These are phyloP conservation scores for Python bivittatus DNA, from an alignment of 2,113 vertebrate species.

Conservation along the genomic window DNA sequence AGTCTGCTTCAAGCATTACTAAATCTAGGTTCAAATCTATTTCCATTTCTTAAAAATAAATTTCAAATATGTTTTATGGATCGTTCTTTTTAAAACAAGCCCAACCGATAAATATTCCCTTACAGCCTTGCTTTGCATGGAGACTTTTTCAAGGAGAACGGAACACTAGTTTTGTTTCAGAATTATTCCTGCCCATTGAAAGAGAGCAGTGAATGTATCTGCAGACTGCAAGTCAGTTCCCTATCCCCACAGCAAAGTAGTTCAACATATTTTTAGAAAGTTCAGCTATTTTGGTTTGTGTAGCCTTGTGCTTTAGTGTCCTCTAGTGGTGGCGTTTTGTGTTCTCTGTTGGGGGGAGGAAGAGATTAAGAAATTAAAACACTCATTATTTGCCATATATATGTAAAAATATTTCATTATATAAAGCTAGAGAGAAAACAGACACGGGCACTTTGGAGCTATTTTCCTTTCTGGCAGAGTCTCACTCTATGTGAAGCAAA, in stretches of 20 bases:
- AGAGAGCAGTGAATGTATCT: neutral
- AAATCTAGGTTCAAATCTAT: neutral
- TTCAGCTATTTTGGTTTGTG: fast-evolving
- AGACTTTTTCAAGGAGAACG: neutral
- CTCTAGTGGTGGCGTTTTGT: conserved; percentile 60
- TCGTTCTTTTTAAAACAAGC: conserved; percentile 33
- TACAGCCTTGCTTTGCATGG: neutral
- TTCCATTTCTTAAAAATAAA: conserved; percentile 54
- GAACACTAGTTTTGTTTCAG: conserved; percentile 34
- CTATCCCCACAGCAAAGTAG: neutral
- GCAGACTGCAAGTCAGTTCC: neutral
- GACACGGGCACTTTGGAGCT: neutral
- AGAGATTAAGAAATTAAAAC: conserved; percentile 23
- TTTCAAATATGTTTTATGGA: conserved; percentile 42
- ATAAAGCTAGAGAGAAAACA: neutral
- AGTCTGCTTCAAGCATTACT: neutral
- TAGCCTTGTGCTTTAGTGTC: conserved; percentile 60
- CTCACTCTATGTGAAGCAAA: neutral
- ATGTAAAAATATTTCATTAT: neutral
- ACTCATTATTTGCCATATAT: neutral
- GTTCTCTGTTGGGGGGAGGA: neutral
- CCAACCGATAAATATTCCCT: neutral
- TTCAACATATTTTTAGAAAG: neutral
- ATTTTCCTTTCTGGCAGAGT: neutral
- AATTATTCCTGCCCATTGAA: conserved; percentile 24